phyloP scores from a whole-genome alignment of 2,888 invertebrate species.

The Leucania comma region DNA sequence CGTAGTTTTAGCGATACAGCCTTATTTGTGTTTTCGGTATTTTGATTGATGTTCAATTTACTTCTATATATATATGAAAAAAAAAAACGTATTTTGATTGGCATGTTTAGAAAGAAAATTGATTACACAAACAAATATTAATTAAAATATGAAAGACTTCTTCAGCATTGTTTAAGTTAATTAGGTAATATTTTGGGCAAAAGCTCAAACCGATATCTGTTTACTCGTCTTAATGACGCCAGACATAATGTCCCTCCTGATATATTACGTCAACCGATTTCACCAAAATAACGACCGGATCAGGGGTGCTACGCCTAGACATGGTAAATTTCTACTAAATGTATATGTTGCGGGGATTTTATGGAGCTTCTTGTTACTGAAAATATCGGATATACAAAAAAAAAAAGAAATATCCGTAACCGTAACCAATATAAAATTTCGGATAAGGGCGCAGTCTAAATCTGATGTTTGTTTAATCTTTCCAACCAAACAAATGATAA shows the following conservation, averaged over 20 bases:
- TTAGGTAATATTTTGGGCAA: slow-evolving; percentile 40
- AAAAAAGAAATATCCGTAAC: too few relatives aligned
- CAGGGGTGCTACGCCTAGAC: neutral
- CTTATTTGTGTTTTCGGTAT: too few relatives aligned
- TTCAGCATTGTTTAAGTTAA: slow-evolving; percentile 15
- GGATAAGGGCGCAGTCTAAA: too few relatives aligned
- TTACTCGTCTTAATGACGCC: slow-evolving; percentile 43
- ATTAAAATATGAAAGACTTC: neutral
- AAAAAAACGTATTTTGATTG: slow-evolving; percentile 4
- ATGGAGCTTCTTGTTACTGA: too few relatives aligned
- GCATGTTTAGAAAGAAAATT: slow-evolving; percentile 13
- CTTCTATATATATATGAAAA: neutral
- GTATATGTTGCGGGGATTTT: neutral
- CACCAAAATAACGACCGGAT: slow-evolving; percentile 40
- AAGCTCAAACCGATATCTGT: slow-evolving; percentile 37
- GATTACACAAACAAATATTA: slow-evolving; percentile 6
- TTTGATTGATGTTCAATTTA: too few relatives aligned
- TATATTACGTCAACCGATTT: slow-evolving; percentile 43
- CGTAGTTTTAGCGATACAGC: too few relatives aligned
- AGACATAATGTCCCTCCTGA: slow-evolving; percentile 28
- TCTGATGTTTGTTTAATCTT: too few relatives aligned
- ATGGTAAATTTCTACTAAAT: neutral
- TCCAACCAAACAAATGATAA: too few relatives aligned
- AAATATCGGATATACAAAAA: too few relatives aligned
- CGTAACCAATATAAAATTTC: too few relatives aligned